Base-by-base conservation (phyloP, 2,888 invertebrate genomes). In the Gari tellinella region DNA sequence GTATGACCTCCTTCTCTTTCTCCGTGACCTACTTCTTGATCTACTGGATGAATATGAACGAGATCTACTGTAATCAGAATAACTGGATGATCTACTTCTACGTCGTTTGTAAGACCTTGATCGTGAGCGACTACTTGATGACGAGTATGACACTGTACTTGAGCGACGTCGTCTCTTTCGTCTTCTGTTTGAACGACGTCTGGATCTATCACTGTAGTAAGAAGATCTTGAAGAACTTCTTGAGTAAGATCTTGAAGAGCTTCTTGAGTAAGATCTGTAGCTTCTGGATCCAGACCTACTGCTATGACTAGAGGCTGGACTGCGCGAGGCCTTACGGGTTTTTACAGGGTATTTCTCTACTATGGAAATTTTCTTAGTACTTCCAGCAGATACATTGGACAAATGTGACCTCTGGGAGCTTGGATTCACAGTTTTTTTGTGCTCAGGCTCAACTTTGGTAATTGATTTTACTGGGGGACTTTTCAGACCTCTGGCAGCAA, bases 61-160 rank as follows among this genome's bases (percentile, higher is more conserved):
- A 46, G 83, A 83, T 49, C 81, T 62, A 61, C 80, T 80, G 48
- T 77, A 80, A 26, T 76, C 75, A 14, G 81, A 80, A 46, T 81
- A 83, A 53, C 85, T 88, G 15, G 83, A 86, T 19, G 85, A 85
- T 25, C 79, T 65, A 26, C 70, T 72, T 48, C 83, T 63, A 26
- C 66, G 62, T 31, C 80, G 58, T 23, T 72, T 65, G 31, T 72
- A 72, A 12, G 82, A 83, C n/a, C 84, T 62, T n/a, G 85, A 86
- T 41, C 80, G 80, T 45, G 85, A 83, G 45, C 87, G 69, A 38
- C 85, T 83, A 37, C 86, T 73, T 48, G 86, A 86, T 31, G 87
- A 73, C 25, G 85, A 82, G 38, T 82, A 81, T 52, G 87, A 87
- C 19, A 82, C 63, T 49, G 86, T 86, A 37, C 83, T 79, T 25